A percentile compares a stretch with the other conserved stretches of the same genome.
Evolutionary conservation across 2,797 vertebrate species (phyloP).

Genomic region (Adrianichthys oophorus): DNA sequence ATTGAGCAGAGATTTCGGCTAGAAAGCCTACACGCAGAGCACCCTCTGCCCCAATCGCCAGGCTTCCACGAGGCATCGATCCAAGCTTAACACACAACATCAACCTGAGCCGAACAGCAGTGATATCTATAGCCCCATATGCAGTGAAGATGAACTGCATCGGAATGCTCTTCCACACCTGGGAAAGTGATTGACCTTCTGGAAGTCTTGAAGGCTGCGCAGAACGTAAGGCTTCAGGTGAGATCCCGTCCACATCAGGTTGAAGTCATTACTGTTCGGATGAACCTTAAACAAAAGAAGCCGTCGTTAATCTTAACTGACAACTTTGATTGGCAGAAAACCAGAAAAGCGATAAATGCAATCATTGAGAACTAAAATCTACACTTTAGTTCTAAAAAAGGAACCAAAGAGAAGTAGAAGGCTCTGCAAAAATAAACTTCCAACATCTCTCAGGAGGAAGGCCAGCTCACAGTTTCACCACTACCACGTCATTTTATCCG

Average conservation of each 20-base stretch:
- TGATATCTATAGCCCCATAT: conserved; percentile 46
- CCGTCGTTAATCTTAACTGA: background rate
- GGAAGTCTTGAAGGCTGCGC: conserved; percentile 89
- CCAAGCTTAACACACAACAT: conserved; percentile 65
- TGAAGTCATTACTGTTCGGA: conserved; percentile 91
- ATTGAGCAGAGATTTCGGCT: conserved; percentile 42
- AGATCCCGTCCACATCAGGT: conserved; percentile 97
- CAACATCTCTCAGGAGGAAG: conserved; percentile 32
- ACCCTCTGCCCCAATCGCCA: conserved; percentile 52
- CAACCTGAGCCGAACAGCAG: conserved; percentile 26
- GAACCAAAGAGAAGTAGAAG: too few species aligned
- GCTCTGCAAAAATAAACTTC: conserved; percentile 24
- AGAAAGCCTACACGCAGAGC: conserved; percentile 35
- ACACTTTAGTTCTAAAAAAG: conserved; percentile 19
- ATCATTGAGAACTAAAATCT: conserved; percentile 4
- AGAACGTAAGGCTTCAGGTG: conserved; percentile 92
- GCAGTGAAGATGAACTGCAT: conserved; percentile 18
- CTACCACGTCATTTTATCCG: conserved; percentile 42
- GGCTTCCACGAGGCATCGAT: conserved; percentile 51
- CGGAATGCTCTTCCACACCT: conserved; percentile 73
- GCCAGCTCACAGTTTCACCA: conserved; percentile 49
- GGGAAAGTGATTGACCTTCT: conserved; percentile 98
- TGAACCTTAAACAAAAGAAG: conserved; percentile 80
- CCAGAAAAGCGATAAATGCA: conserved; percentile 13
- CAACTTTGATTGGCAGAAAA: conserved; percentile 3